These are phyloP conservation scores for Limnephilus marmoratus DNA, from an alignment of 2,888 invertebrate genomes.

Conservation along the genomic window DNA sequence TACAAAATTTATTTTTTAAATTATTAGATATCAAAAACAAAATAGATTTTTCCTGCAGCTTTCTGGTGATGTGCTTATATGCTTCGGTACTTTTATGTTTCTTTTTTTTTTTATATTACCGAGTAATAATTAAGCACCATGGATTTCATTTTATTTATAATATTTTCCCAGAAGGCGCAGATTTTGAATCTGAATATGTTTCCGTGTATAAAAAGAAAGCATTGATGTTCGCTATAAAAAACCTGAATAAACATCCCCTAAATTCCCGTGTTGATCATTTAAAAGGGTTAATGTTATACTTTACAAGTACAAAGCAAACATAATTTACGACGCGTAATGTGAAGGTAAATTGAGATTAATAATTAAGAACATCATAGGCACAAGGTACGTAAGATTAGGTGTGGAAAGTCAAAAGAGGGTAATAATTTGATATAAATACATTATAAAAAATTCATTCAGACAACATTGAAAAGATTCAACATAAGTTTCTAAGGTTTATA, in stretches of 20 bases:
- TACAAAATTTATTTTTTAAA: too few species aligned
- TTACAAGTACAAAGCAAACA: not conserved
- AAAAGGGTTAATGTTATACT: not conserved
- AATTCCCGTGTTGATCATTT: not conserved
- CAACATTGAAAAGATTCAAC: too few species aligned
- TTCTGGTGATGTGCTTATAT: too few species aligned
- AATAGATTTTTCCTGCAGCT: too few species aligned
- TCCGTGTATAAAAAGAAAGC: not conserved
- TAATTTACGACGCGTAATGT: not conserved
- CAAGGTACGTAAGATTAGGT: not conserved
- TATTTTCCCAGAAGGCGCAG: too few species aligned
- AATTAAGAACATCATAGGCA: not conserved
- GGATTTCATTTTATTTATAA: too few species aligned
- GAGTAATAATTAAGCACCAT: too few species aligned
- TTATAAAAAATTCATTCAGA: too few species aligned
- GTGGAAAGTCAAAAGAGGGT: not conserved
- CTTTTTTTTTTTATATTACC: too few species aligned
- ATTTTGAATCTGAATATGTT: not conserved
- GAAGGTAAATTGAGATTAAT: not conserved
- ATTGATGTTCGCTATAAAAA: not conserved
- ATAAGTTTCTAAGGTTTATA: too few species aligned
- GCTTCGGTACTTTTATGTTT: too few species aligned
- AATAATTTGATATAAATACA: not conserved
- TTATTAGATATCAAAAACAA: too few species aligned
- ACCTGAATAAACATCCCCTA: not conserved